Base-by-base conservation (phyloP, 1,140 invertebrate species). In the Mylabris phalerata region DNA sequence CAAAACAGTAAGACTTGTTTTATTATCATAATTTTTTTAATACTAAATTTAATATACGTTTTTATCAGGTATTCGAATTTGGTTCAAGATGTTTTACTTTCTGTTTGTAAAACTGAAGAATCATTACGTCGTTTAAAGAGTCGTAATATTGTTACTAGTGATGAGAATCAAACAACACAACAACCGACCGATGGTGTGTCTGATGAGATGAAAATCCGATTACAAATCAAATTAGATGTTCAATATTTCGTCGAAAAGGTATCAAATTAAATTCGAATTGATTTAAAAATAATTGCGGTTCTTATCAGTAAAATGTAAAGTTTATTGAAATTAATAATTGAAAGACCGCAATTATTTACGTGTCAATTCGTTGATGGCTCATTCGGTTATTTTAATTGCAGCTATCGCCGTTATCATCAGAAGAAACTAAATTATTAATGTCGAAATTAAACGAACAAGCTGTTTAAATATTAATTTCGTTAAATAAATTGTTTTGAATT, bases 101-200 rank as follows among this genome's bases (percentile, higher is more conserved):
- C 93, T 3, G 93, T 96, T 1, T 91, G 92, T 73, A 93, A 91
- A 78, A 97, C 94, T 63, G 94, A 97, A 73, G 93, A 96, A 70
- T 95, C 92, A 64, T 75, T 95, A 44, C 83, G 88, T 70, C 83
- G 90, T 63, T 78, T 98, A 54, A 95, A 95, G 73, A 92, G 91
- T 77, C 86, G 89, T 47, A 79, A 88, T 60, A 13, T 66, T 24
- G 55, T 43, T 50, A 38, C 45, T 4, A 54, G 27, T 19, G 64
- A 62, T 39, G 87, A 90, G 32, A 41, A 50, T 41, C 47, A 19
- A 19, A 19, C 50, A 39, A 75, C 77, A 48, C 79, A 79, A 48
- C 72, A 70, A 25, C 69, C 67, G 45, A 75, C 78, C 4, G 78
- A 78, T 60, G 71, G 71, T 24, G 75, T 83, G 11, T 83, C 79